Conservation (phyloP, 2,113 vertebrate genomes). For the Romanogobio albipinnatus region DNA sequence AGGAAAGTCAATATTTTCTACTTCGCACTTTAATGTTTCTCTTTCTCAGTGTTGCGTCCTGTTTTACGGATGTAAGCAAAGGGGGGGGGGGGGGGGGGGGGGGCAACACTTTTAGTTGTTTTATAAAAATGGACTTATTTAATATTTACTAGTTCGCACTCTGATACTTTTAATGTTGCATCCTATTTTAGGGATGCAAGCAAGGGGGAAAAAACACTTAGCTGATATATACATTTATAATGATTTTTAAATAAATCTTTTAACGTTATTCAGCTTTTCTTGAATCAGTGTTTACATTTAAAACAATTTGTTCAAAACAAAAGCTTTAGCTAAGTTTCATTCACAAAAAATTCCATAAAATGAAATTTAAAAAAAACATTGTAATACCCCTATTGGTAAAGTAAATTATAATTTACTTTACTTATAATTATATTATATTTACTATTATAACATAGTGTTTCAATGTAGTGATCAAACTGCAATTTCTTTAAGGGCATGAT, state of each 20-base stretch:
- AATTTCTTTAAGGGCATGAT: neutral
- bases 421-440: too few relatives aligned
- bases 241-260: too few relatives aligned
- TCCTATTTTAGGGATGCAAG: too few relatives aligned
- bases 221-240: too few relatives aligned
- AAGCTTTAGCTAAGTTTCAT: neutral
- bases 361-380: neutral
- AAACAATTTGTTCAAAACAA: neutral
- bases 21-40: neutral
- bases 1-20: slow-evolving; percentile 25
- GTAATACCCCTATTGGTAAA: neutral
- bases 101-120: neutral
- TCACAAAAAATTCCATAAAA: neutral
- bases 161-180: too few relatives aligned
- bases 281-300: neutral
- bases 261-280: too few relatives aligned
- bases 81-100: neutral
- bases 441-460: neutral
- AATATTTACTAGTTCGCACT: too few relatives aligned
- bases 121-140: neutral
- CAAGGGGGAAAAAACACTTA: too few relatives aligned
- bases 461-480: neutral
- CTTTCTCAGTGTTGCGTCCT: neutral
- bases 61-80: neutral
- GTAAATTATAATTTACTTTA: neutral